These are phyloP conservation scores for Zaprionus africanus DNA, from an alignment of 1,140 invertebrate species.

Conservation along the genomic window DNA sequence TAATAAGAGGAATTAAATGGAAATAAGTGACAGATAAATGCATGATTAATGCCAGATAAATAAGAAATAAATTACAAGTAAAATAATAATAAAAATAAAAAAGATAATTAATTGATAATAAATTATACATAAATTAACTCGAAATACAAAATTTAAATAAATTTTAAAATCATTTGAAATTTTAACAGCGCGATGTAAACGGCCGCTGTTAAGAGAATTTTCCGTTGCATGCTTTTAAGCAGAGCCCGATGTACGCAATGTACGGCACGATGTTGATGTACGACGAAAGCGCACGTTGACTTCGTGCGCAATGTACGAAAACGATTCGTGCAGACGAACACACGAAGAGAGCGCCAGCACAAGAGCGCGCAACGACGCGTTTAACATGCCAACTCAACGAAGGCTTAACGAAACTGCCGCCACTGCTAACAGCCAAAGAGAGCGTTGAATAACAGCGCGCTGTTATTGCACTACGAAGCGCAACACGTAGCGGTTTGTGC, in stretches of 20 bases:
- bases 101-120: not conserved
- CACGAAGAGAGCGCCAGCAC: not conserved
- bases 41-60: not conserved
- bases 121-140: too few species aligned
- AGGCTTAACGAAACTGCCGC: slow-evolving; percentile 29
- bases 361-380: not conserved
- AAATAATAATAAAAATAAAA: not conserved
- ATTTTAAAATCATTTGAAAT: not conserved
- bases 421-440: slow-evolving; percentile 17
- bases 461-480: slow-evolving; percentile 32
- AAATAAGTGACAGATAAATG: not conserved
- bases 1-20: not conserved
- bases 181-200: not conserved
- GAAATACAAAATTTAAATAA: too few species aligned
- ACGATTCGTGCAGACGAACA: not conserved
- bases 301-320: not conserved
- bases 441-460: slow-evolving; percentile 16
- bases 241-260: not conserved
- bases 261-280: not conserved
- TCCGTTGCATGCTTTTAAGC: slow-evolving; percentile 28
- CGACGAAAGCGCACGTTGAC: not conserved
- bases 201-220: not conserved
- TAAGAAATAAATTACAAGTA: not conserved
- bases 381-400: slow-evolving; percentile 21
- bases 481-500: slow-evolving; percentile 66